A percentile compares a stretch with the other conserved stretches of the same genome.
These are phyloP conservation scores for Trichogramma pretiosum DNA, from an alignment of 1,140 invertebrate species.

Conservation along the genomic window DNA sequence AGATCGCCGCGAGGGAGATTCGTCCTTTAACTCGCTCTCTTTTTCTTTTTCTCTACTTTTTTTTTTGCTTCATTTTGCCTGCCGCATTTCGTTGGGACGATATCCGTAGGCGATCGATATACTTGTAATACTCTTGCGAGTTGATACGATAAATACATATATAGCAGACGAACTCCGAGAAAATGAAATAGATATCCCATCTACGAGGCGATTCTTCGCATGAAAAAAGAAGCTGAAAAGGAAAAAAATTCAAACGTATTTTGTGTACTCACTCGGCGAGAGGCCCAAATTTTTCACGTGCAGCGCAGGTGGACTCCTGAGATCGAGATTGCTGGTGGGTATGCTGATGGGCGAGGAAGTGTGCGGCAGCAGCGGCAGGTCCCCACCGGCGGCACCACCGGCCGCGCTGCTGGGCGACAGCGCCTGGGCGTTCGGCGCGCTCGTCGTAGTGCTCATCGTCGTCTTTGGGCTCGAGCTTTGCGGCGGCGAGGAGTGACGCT, in stretches of 20 bases:
- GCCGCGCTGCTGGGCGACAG: conserved; percentile 25
- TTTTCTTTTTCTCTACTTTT: neutral
- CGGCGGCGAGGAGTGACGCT: conserved; percentile 26
- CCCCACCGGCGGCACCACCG: conserved; percentile 32
- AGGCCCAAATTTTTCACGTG: conserved; percentile 36
- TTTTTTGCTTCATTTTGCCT: conserved; percentile 1
- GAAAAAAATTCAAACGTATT: too few relatives aligned
- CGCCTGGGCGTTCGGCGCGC: conserved; percentile 31
- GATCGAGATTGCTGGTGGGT: conserved; percentile 39
- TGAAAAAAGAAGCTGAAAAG: too few relatives aligned
- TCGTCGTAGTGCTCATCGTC: conserved; percentile 30
- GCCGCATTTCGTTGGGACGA: too few relatives aligned
- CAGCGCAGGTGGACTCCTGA: conserved; percentile 34
- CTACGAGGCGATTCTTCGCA: too few relatives aligned
- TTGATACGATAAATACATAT: neutral
- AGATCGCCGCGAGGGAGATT: conserved; percentile 6
- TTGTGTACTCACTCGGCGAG: conserved; percentile 37
- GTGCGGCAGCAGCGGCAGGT: conserved; percentile 35
- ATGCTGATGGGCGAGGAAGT: conserved; percentile 34
- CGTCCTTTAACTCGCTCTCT: neutral
- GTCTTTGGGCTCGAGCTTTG: conserved; percentile 34
- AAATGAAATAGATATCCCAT: too few relatives aligned
- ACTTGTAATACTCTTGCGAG: neutral
- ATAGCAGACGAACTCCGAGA: too few relatives aligned
- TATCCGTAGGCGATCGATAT: conserved; percentile 28